These are phyloP conservation scores for Recurvirostra avosetta DNA, from an alignment of 2,113 vertebrate genomes.

Conservation along the genomic window DNA sequence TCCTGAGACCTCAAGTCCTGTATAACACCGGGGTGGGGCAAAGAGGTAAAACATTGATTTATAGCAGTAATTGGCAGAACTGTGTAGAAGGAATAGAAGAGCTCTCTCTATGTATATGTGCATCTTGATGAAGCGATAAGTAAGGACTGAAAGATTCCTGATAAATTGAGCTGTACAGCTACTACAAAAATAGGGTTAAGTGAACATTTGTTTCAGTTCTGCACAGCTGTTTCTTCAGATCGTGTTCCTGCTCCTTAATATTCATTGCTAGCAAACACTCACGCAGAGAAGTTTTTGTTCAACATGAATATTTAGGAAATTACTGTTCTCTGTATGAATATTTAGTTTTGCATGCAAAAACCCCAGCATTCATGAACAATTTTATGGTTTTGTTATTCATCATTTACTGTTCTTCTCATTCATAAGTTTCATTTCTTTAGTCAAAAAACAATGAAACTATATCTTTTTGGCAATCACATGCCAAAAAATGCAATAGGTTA, in stretches of 20 bases:
- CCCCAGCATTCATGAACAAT: background rate
- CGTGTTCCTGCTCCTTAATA: constrained; percentile 4
- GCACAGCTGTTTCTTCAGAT: constrained; percentile 40
- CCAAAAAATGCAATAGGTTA: background rate
- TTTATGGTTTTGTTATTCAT: background rate
- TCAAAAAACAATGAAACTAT: background rate
- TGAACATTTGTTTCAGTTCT: constrained; percentile 28
- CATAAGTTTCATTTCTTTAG: background rate
- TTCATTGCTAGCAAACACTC: constrained; percentile 35
- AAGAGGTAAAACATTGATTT: background rate
- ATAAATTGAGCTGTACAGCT: background rate
- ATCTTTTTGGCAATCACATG: background rate
- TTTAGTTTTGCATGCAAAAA: constrained; percentile 12
- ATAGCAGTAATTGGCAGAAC: background rate
- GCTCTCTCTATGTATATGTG: background rate
- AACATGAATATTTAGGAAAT: constrained; percentile 63
- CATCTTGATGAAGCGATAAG: background rate
- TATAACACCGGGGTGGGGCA: fast-evolving
- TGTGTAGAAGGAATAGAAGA: background rate
- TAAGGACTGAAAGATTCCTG: background rate
- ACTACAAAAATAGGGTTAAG: constrained; percentile 33
- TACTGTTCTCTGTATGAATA: constrained; percentile 23
- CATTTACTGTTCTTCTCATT: constrained; percentile 12
- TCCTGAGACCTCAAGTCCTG: background rate
- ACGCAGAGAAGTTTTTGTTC: constrained; percentile 38